Evolutionary conservation across 2,888 invertebrate species (phyloP), one percentile per base, ranked within the genome.

Genomic region (Platerodrilus igneus): DNA sequence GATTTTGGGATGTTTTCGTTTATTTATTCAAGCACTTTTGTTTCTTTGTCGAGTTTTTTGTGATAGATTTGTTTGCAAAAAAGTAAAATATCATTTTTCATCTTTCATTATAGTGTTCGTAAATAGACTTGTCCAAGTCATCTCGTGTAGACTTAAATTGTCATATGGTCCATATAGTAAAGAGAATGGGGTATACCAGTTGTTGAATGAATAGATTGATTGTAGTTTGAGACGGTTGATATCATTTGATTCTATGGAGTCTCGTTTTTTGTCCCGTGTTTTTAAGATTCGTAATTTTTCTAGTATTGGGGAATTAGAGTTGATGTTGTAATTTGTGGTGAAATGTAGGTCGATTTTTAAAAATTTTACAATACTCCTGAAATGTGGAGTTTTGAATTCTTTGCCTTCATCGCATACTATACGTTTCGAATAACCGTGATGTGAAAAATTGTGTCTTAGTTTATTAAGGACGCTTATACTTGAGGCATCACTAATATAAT

Each of bases 21-120:
- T 15, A 14, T 36, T 8, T 36, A 20, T n/a, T 41, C 13, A 16
- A 41, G n/a, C 2, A 17, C 4, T 5, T 28, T 3, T 28, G 4
- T 10, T 3, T n/a, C 29, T 29, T 18, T 16, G 3, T 2, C 13
- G 14, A 5, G 28, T 16, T 29, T 29, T 11, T 13, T 26, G 13
- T 3, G 3, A 11, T 26, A 14, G 2, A 26, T 2, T 10, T 20
- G 19, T 6, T 34, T 34, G 10, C 27, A 33, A 20, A 32, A 33
- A 3, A 21, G 33, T 6, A 20, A 7, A 4, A 31, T 20, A 11
- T 31, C 20, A 9, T 31, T 30, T 30, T 30, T n/a, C 30, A 3
- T 41, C 46, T 50, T 17, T 48, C 35, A 21, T 50, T 42, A 30
- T 48, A 25, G 6, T 25, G 25, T 25, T 25, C 25, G 8, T 26